A percentile compares a stretch with the other conserved stretches of the same genome.
phyloP scores from a whole-genome alignment of 2,797 vertebrate genomes.

The Tenualosa thibaudeaui region DNA sequence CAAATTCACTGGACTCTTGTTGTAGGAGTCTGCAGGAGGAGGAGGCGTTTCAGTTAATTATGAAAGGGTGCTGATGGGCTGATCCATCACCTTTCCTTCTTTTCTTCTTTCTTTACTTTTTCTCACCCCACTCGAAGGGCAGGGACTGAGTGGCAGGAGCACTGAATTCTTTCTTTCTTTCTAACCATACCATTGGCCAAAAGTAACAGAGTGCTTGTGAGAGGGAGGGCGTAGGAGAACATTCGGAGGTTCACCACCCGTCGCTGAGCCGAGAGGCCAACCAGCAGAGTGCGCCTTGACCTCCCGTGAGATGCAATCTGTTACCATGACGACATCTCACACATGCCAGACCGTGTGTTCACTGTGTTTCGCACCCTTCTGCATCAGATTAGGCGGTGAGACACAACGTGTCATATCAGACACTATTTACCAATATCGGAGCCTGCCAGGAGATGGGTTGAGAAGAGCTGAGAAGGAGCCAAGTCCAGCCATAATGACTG shows the following conservation, averaged over 20 bases:
- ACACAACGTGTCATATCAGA: background rate
- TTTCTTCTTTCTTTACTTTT: background rate
- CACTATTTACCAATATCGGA: background rate
- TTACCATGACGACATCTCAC: conserved; percentile 18
- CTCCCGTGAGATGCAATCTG: conserved; percentile 21
- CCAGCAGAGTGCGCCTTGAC: background rate
- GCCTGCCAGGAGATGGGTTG: background rate
- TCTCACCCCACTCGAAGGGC: background rate
- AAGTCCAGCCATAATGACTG: background rate
- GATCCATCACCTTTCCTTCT: conserved; percentile 59
- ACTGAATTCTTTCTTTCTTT: background rate
- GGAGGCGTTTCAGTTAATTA: conserved; percentile 67
- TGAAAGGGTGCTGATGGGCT: conserved; percentile 55
- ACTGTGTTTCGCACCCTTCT: conserved; percentile 19
- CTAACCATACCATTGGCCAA: background rate
- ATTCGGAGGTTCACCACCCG: background rate
- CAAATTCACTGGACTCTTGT: background rate
- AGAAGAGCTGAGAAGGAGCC: background rate
- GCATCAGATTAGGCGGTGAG: background rate
- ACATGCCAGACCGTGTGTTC: background rate
- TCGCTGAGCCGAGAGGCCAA: background rate
- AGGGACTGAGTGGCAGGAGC: background rate
- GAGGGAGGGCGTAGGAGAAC: background rate
- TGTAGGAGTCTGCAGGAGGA: conserved; percentile 49
- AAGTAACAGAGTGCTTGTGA: background rate